A percentile compares a stretch with the other conserved stretches of the same genome.
Conservation (phyloP, 37 sponge, comb jelly and placozoan genomes). For the Corticium candelabrum region DNA sequence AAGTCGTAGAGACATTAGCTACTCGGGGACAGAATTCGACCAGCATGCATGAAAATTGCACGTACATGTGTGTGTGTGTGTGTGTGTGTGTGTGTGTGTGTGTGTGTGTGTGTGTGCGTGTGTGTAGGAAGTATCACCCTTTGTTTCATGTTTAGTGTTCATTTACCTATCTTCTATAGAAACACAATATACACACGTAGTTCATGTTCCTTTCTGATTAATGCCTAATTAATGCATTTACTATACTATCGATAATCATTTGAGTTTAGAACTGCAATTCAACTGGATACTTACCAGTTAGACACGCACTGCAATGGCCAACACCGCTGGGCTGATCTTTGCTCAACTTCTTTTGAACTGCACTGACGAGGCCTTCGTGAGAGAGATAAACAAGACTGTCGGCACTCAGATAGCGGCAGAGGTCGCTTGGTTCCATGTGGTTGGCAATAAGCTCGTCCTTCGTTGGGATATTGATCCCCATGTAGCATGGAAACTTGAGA, state of each 20-base stretch:
- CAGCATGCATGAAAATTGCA: no score
- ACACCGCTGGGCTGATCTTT: not conserved
- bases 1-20: no score
- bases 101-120: slow-evolving; percentile 10
- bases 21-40: no score
- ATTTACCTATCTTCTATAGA: no score
- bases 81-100: slow-evolving; percentile 18
- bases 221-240: no score
- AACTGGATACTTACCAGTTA: slow-evolving; percentile 19
- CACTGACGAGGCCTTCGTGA: not conserved
- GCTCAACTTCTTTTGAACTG: not conserved
- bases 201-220: no score
- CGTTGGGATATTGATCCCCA: slow-evolving; percentile 21
- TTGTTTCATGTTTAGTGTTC: no score
- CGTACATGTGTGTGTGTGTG: not conserved
- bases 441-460: slow-evolving; percentile 14
- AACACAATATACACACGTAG: no score
- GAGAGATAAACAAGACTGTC: slow-evolving; percentile 16
- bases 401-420: slow-evolving; percentile 1
- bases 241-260: no score
- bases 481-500: slow-evolving; percentile 12
- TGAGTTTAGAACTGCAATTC: not conserved
- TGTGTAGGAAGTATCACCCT: no score
- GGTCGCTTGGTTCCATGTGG: not conserved
- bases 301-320: slow-evolving; percentile 6